phyloP scores from a whole-genome alignment of 2,113 vertebrate genomes.

The Mus spicilegus region DNA sequence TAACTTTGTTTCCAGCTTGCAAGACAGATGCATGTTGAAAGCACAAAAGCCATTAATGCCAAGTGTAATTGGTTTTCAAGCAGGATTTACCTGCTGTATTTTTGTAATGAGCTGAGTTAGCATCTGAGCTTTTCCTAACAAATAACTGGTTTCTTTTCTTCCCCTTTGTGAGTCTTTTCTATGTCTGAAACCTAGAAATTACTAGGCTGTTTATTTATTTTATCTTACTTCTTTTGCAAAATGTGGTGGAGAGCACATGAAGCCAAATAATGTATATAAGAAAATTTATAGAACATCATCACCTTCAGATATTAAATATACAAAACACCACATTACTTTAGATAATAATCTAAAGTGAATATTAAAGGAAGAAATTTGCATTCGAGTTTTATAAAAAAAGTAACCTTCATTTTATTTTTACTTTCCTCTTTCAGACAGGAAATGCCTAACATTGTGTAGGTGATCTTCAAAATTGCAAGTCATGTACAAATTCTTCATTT shows the following conservation, averaged over 20 bases:
- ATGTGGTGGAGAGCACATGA: conserved; percentile 32
- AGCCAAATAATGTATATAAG: conserved; percentile 35
- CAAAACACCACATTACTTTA: conserved; percentile 3
- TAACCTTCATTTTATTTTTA: neutral
- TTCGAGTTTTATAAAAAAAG: neutral
- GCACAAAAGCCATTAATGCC: conserved; percentile 86
- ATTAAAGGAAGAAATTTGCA: neutral
- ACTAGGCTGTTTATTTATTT: conserved; percentile 59
- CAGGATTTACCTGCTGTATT: conserved; percentile 83
- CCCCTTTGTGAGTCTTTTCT: conserved; percentile 45
- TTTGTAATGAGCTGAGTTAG: conserved; percentile 82
- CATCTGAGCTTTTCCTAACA: conserved; percentile 86
- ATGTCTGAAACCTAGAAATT: conserved; percentile 67
- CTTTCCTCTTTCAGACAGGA: neutral
- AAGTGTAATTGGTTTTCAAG: conserved; percentile 87
- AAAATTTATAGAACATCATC: conserved; percentile 57
- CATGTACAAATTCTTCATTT: neutral
- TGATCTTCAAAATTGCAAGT: neutral
- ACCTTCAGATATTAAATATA: conserved; percentile 12
- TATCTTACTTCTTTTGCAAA: neutral
- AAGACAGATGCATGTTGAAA: conserved; percentile 83
- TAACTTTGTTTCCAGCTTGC: conserved; percentile 82
- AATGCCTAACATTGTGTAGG: neutral
- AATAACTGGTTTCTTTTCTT: conserved; percentile 81
- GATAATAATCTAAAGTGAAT: neutral